Evolutionary conservation across 2,888 invertebrate genomes (phyloP), one percentile per base, ranked within the genome.

Genomic region (Perizoma flavofasciatum): DNA sequence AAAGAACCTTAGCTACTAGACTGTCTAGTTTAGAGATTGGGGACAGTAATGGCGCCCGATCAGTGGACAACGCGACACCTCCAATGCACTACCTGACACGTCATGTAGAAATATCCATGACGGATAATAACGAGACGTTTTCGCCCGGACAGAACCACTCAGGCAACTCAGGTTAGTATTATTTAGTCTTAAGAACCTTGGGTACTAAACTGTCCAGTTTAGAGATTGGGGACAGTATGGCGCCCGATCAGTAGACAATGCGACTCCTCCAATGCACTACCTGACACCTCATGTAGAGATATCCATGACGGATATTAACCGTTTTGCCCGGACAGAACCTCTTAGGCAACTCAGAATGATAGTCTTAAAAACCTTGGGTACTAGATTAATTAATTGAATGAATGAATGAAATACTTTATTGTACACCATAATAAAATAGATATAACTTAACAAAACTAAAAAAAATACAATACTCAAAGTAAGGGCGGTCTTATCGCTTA

Each of bases 31-130:
- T 96, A 41, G 97, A 97, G 78, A 96, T 96, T 68, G 96, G 97
- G 0, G 97, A 97, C 74, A 97, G 96, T 69, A 95, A 95, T 54
- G 95, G 95, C 0, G 95, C 94, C 45, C 93, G 97, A 58, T 96
- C 96, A 0, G 95, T 95, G n/a, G 97, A 97, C 79, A 97, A 97
- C 77, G 96, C 96, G 6, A 97, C 97, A 48, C 97, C 97, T 8
- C 97, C 97, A 0, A 97, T 97, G 97, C 97, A 97, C 85, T 97
- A 97, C 81, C 92, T 97, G 44, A 97, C 97, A 43, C 97, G 97
- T 5, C 97, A 97, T 73, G 97, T 97, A 40, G 97, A 97, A 91
- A 97, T 97, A 82, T 97, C 97, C 44, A 96, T 97, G 94, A 95
- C 96, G 11, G 97, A 97, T 78, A 95, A 96, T 64, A 96, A 96